Evolutionary conservation across 2,888 invertebrate genomes (phyloP).

Genomic region (Eupithecia insigniata): DNA sequence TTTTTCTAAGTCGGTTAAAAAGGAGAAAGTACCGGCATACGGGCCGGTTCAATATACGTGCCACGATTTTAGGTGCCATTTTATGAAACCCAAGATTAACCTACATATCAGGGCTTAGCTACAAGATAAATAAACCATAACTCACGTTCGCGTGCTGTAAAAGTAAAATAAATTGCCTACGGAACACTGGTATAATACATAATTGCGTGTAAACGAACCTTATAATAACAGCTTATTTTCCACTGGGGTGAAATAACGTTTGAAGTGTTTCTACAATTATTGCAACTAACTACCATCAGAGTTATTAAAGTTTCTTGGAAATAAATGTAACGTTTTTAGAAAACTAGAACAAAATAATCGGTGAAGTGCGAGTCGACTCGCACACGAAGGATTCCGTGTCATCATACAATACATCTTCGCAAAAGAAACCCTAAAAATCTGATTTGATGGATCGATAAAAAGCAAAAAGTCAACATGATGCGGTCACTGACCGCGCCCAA

Average conservation of each 20-base stretch:
- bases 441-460: too few species aligned
- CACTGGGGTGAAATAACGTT: conserved; percentile 16
- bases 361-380: too few species aligned
- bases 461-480: too few species aligned
- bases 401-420: too few species aligned
- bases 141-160: conserved; percentile 34
- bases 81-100: conserved; percentile 31
- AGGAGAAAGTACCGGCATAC: neutral
- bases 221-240: conserved; percentile 25
- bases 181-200: conserved; percentile 25
- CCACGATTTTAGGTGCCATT: neutral
- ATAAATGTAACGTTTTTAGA: neutral
- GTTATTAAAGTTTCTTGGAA: conserved; percentile 4
- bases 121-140: conserved; percentile 37
- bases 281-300: neutral
- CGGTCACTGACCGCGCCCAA: too few species aligned
- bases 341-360: neutral
- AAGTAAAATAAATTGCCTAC: conserved; percentile 36
- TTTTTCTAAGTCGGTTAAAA: too few species aligned
- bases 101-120: conserved; percentile 33
- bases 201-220: conserved; percentile 31
- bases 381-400: too few species aligned
- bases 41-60: neutral
- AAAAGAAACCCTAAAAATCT: too few species aligned
- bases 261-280: conserved; percentile 19